Evolutionary conservation across 1,140 invertebrate genomes (phyloP).

Genomic region (Ceratina calcarata): DNA sequence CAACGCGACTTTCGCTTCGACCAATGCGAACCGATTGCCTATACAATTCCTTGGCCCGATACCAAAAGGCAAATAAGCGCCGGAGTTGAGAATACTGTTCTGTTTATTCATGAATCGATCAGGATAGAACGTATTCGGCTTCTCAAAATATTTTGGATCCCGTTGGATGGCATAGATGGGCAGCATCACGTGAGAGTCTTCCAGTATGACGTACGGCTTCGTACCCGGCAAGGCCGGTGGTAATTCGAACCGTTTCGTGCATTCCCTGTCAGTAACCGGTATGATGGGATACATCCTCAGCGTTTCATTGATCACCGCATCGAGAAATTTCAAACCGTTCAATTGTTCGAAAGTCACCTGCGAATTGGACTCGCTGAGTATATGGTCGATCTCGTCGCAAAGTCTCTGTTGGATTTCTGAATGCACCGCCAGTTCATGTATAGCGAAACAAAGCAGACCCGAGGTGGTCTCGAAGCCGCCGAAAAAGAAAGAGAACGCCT

Average conservation of each 20-base stretch:
- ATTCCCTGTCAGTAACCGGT: conserved; percentile 79
- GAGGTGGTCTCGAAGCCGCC: conserved; percentile 83
- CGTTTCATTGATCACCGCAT: conserved; percentile 81
- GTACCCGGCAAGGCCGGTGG: conserved; percentile 39
- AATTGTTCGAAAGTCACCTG: conserved; percentile 75
- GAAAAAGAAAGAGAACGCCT: conserved; percentile 80
- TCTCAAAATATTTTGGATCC: conserved; percentile 82
- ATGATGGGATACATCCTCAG: conserved; percentile 83
- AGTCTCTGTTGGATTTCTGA: conserved; percentile 82
- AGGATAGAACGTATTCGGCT: conserved; percentile 83
- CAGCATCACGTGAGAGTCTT: conserved; percentile 75
- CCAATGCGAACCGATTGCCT: conserved; percentile 69
- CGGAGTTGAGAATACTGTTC: background rate
- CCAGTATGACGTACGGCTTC: conserved; percentile 64
- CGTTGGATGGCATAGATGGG: conserved; percentile 83
- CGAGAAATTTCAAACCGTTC: conserved; percentile 77
- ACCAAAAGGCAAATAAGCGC: conserved; percentile 47
- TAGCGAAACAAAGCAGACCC: conserved; percentile 76
- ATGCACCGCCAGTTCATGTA: conserved; percentile 81
- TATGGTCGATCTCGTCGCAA: conserved; percentile 81
- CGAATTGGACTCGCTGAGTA: conserved; percentile 70
- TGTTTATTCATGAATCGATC: conserved; percentile 80
- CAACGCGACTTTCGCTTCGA: conserved; percentile 43
- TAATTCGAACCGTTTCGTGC: conserved; percentile 81
- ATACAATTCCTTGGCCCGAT: conserved; percentile 55